Percentiles rank a stretch among this genome's conserved stretches.
Evolutionary conservation across 1,140 invertebrate species (phyloP).

Genomic region (Drosophila equinoxialis): DNA sequence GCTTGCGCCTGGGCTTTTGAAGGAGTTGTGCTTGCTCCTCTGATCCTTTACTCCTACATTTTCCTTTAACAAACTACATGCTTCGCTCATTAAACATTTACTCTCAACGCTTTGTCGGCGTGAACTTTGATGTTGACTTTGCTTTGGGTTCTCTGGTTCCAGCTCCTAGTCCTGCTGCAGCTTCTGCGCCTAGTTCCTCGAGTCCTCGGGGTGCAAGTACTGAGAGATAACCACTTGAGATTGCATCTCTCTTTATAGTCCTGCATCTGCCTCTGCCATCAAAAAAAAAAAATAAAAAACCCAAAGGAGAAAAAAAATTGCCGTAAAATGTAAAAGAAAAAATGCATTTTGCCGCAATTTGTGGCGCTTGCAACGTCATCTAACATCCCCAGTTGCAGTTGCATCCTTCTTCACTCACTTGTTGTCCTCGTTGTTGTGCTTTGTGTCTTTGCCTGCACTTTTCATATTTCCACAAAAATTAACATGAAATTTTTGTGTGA

Average conservation of each 20-base stretch:
- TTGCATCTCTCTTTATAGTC: slow-evolving; percentile 59
- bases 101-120: slow-evolving; percentile 77
- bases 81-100: slow-evolving; percentile 79
- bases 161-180: not conserved
- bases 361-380: slow-evolving; percentile 56
- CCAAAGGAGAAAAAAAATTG: not conserved
- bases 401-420: slow-evolving; percentile 40
- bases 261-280: not conserved
- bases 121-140: slow-evolving; percentile 81
- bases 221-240: slow-evolving; percentile 78
- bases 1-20: slow-evolving; percentile 63
- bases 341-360: slow-evolving; percentile 79
- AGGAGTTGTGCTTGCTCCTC: slow-evolving; percentile 51
- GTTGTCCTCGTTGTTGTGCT: slow-evolving; percentile 20
- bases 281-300: not conserved
- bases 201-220: slow-evolving; percentile 38
- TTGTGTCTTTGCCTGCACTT: slow-evolving; percentile 42
- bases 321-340: slow-evolving; percentile 35
- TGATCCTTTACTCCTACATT: slow-evolving; percentile 52
- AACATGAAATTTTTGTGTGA: slow-evolving; percentile 44
- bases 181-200: slow-evolving; percentile 12
- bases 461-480: slow-evolving; percentile 50
- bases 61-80: slow-evolving; percentile 59
- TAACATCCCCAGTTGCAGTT: slow-evolving; percentile 45
- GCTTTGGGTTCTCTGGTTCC: slow-evolving; percentile 16